Base-by-base conservation (phyloP, 2,113 vertebrate species). In the Circaetus cinerascens region DNA sequence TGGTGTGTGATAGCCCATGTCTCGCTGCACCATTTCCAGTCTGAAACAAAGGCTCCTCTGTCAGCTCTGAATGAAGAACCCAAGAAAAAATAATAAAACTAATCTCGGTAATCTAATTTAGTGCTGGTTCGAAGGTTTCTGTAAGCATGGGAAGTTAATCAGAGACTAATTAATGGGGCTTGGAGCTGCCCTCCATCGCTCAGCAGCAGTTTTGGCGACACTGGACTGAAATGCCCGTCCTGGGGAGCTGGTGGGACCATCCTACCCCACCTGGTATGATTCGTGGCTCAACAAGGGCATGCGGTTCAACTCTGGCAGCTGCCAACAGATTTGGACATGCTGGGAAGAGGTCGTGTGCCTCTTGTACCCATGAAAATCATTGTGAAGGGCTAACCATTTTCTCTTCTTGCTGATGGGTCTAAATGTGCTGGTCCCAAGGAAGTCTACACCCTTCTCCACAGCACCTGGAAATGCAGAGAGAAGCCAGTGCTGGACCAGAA, bases 141-240 rank as follows among this genome's bases (percentile, higher is more conserved):
- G 25, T 60, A 45, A 80, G 86, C 72, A 29, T 4, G 19, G 48
- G 67, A 92, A 62, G 57, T 86, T 84, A 43, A 86, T 77, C 67
- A 92, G 81, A 53, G 56, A n/a, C 30, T 80, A 64, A 69, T 80
- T 32, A 66, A 57, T 5, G 20, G 59, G 53, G 55, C 10, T 66
- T 1, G 18, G 66, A 45, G 40, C 45, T 60, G 45, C 45, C 77
- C 72, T 74, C 62, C 17, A 38, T 32, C 0, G 1, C 41, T 82
- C 10, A 1, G 82, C 57, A 72, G 67, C 29, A 71, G 41, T 50
- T 80, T 80, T 75, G 72, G 83, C 13, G 60, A 29, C 2, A 4
- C 45, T 55, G 63, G 45, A 50, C 13, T 1, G 7, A 64, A 72
- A 59, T 0, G 0, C 7, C 32, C 0, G 0, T 40, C 30, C 23